Evolutionary conservation across 2,888 invertebrate species (phyloP).

Genomic region (Rhaphigaster nebulosa): DNA sequence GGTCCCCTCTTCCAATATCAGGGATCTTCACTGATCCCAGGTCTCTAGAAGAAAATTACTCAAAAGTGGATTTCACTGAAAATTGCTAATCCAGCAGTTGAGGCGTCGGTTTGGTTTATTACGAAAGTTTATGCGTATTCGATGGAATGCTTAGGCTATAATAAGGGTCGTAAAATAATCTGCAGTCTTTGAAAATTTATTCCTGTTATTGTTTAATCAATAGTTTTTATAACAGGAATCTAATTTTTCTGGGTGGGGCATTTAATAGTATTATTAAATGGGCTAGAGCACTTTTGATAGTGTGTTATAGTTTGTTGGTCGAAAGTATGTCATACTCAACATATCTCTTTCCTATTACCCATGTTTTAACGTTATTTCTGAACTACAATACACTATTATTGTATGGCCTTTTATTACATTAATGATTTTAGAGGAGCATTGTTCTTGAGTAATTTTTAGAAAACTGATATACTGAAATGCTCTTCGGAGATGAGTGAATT

Average conservation of each 20-base stretch:
- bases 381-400: no score
- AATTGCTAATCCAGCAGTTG: neutral
- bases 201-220: neutral
- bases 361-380: no score
- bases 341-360: no score
- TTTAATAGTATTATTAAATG: no score
- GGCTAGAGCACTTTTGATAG: no score
- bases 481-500: no score
- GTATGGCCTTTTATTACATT: no score
- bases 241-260: neutral
- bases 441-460: no score
- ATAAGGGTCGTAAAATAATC: neutral
- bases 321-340: no score
- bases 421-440: no score
- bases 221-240: neutral
- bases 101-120: neutral
- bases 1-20: neutral
- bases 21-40: conserved; percentile 20
- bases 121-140: neutral
- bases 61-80: neutral
- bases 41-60: neutral
- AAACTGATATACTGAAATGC: no score
- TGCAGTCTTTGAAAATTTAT: neutral
- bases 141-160: neutral
- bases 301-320: no score